Conservation (phyloP, 1,140 invertebrate species). For the Prorops nasuta region DNA sequence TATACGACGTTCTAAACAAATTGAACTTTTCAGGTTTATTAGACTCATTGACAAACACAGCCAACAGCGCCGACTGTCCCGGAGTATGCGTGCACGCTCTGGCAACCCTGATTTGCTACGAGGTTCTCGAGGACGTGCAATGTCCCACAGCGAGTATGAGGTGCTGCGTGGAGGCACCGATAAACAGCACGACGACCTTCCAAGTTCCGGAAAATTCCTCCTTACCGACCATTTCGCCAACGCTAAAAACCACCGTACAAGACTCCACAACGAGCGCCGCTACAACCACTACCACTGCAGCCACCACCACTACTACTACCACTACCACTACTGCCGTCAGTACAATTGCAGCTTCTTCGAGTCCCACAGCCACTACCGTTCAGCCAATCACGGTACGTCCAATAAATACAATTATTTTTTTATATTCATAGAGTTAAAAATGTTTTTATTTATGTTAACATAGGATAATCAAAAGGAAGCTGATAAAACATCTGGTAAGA, state of each 20-base stretch:
- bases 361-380: no score
- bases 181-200: constrained; percentile 40
- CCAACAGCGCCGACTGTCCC: constrained; percentile 79
- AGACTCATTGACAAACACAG: constrained; percentile 79
- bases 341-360: no score
- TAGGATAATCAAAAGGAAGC: no score
- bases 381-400: no score
- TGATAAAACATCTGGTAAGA: no score
- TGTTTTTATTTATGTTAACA: neutral
- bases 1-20: no score
- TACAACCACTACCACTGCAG: constrained; percentile 33
- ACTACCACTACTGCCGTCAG: no score
- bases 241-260: no score
- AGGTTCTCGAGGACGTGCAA: constrained; percentile 76
- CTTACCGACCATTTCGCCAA: constrained; percentile 14
- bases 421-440: neutral
- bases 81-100: constrained; percentile 81
- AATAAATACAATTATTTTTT: no score
- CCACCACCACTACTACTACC: no score
- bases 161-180: constrained; percentile 74
- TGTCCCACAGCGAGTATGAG: constrained; percentile 77
- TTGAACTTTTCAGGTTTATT: constrained; percentile 73
- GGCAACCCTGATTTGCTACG: constrained; percentile 79
- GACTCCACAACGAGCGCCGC: constrained; percentile 39
- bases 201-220: constrained; percentile 20